A percentile compares a stretch with the other conserved stretches of the same genome.
These are phyloP conservation scores for Hydra vulgaris DNA, from an alignment of 30 jellyfish, hydroid and myxozoan species.

Conservation along the genomic window DNA sequence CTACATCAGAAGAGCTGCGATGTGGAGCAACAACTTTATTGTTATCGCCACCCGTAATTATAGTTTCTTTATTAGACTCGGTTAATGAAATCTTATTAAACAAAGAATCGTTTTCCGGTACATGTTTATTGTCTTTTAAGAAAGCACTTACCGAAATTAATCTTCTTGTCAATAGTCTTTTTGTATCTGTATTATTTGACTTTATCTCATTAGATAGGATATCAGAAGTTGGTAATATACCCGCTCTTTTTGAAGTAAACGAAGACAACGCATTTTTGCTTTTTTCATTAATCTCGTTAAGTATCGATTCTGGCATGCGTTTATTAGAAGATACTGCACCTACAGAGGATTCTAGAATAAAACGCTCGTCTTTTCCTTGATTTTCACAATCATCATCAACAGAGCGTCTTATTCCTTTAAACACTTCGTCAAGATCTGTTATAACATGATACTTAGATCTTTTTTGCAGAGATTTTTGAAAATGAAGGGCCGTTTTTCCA, in stretches of 20 bases:
- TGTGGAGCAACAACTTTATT: neutral
- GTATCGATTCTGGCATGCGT: neutral
- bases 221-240: neutral
- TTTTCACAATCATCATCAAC: conserved; percentile 33
- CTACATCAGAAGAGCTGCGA: neutral
- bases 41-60: neutral
- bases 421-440: conserved; percentile 50
- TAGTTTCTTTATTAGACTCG: neutral
- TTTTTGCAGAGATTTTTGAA: neutral
- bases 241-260: conserved; percentile 1
- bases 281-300: neutral
- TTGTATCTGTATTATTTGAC: conserved; percentile 1
- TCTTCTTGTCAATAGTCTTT: neutral
- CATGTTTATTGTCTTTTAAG: neutral
- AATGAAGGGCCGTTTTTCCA: neutral
- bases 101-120: neutral
- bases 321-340: neutral
- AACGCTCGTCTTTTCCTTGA: neutral
- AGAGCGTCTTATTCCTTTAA: conserved; percentile 49
- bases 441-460: conserved; percentile 27
- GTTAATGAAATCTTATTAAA: neutral
- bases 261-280: neutral
- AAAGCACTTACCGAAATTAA: neutral
- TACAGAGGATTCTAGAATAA: neutral
- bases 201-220: neutral